phyloP scores from a whole-genome alignment of 2,888 invertebrate genomes.

The Colletes collaris region DNA sequence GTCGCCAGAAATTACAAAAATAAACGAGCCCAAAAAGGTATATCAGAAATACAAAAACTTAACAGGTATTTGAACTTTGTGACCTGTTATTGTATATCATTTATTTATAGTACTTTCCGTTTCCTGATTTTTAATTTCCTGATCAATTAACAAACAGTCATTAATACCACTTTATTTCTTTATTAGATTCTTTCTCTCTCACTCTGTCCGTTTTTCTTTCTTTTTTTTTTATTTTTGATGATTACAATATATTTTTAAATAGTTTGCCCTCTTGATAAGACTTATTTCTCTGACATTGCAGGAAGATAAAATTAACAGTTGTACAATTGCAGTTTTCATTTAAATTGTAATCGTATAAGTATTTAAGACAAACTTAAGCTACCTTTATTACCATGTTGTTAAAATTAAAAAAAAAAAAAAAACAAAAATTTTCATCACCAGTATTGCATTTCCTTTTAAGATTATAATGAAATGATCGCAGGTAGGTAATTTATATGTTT shows the following conservation, averaged over 20 bases:
- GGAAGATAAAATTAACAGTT: constrained; percentile 21
- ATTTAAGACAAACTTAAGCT: constrained; percentile 23
- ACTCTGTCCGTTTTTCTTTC: constrained; percentile 51
- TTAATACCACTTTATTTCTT: constrained; percentile 34
- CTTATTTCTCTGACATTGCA: constrained; percentile 35
- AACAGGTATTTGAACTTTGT: not conserved
- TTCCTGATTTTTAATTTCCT: constrained; percentile 23
- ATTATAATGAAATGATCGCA: constrained; percentile 44
- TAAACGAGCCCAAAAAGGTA: not conserved
- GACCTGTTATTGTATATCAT: not conserved
- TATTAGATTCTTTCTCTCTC: constrained; percentile 56
- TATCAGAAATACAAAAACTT: constrained; percentile 1
- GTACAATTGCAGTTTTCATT: constrained; percentile 4
- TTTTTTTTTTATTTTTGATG: constrained; percentile 35
- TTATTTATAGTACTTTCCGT: constrained; percentile 10
- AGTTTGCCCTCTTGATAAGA: constrained; percentile 9
- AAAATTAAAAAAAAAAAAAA: constrained; percentile 2
- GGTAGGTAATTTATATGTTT: constrained; percentile 64
- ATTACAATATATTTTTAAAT: constrained; percentile 29
- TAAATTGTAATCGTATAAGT: constrained; percentile 25
- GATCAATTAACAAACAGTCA: constrained; percentile 1
- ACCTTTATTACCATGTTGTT: not conserved
- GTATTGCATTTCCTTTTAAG: constrained; percentile 40
- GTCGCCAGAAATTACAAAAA: not conserved
- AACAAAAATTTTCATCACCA: constrained; percentile 5